Conservation (phyloP, 2,888 invertebrate genomes). For the Fragum whitleyi region DNA sequence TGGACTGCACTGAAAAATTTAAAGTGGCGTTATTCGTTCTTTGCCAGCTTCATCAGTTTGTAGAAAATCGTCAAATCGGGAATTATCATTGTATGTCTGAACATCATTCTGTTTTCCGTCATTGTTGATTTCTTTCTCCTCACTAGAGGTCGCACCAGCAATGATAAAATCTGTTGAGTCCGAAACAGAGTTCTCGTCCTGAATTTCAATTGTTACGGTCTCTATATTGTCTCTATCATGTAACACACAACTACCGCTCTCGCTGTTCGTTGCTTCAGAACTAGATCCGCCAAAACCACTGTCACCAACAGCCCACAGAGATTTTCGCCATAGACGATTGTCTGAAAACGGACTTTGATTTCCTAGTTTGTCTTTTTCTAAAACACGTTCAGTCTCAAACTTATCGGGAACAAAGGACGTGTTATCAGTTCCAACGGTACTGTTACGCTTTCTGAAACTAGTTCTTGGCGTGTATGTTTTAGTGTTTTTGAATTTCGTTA, state of each 20-base stretch:
- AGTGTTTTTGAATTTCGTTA: background rate
- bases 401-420: background rate
- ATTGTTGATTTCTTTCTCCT: background rate
- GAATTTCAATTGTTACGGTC: conserved; percentile 8
- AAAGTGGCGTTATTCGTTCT: background rate
- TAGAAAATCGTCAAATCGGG: background rate
- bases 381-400: background rate
- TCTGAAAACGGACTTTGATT: background rate
- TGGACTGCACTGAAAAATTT: no score
- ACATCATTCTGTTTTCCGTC: background rate
- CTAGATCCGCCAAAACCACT: conserved; percentile 49
- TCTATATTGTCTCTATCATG: background rate
- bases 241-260: background rate
- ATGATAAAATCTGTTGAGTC: background rate
- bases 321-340: conserved; percentile 34
- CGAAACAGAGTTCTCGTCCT: background rate
- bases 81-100: background rate
- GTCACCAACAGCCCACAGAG: conserved; percentile 34
- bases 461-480: background rate
- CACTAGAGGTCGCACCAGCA: background rate
- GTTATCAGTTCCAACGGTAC: background rate
- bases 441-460: background rate
- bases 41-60: background rate
- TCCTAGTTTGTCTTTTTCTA: background rate
- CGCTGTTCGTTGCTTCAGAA: conserved; percentile 25